Evolutionary conservation across 2,113 vertebrate species (phyloP), one percentile per base, ranked within the genome.

Genomic region (Etia nguti): DNA sequence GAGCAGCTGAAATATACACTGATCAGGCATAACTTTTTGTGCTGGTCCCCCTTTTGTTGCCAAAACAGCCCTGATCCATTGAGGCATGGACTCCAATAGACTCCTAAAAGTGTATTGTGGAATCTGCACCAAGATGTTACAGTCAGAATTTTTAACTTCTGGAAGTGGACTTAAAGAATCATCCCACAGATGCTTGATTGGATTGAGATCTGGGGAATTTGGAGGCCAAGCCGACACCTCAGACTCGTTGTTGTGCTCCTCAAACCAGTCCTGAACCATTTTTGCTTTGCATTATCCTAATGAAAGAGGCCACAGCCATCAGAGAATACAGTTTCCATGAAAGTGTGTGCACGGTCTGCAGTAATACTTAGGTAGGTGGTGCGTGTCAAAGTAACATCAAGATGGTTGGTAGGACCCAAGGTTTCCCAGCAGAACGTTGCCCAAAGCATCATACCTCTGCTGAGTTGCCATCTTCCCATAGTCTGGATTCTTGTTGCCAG

Each of bases 51-150:
- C 41, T 73, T 73, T 48, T 48, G 2, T 46, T 16, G 16, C 9
- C 41, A 29, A 48, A 48, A 73, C 4, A 73, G 22, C 68, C 41
- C 68, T 48, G 9, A 41, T 9, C 36, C 62, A 41, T 68, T n/a
- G 2, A 68, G 20, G 11, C 0, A 0, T 68, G 62, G 62, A 68
- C 36, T 41, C 36, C 36, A 68, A 22, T 22, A n/a, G 11, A 68
- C 13, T 36, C 11, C 36, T 15, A 22, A 68, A 68, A 41, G 4
- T 68, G n/a, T 4, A 22, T 15, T 15, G 62, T 6, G 7, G 62
- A 9, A 41, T 68, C 62, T 41, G 36, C 36, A 38, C 36, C 10
- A 10, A 10, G 36, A 38, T 38, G 36, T 38, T 10, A 38, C 9
- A 2, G 2, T 10, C 36, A 38, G 36, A 41, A 15, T 22, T 22